Evolutionary conservation across 2,888 invertebrate genomes (phyloP).

Genomic region (Rotaria macrura): DNA sequence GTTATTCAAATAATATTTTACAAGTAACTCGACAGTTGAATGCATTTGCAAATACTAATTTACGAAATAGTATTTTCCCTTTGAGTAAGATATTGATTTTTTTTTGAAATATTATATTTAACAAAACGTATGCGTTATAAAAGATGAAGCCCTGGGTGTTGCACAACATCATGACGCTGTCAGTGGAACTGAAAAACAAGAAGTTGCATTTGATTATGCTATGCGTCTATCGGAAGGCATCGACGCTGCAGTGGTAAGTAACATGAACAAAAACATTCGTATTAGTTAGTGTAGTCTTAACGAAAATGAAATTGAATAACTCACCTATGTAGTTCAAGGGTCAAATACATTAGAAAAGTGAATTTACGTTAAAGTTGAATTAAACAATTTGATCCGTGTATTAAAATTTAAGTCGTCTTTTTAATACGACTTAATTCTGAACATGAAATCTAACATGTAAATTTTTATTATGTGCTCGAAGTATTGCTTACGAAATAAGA

Average conservation of each 20-base stretch:
- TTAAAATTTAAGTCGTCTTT: too few relatives aligned
- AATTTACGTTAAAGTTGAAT: too few relatives aligned
- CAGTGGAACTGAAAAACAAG: slow-evolving; percentile 4
- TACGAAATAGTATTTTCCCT: background rate
- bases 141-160: slow-evolving; percentile 48
- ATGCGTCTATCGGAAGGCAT: background rate
- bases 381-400: too few relatives aligned
- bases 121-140: too few relatives aligned
- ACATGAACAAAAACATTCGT: background rate
- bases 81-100: background rate
- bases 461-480: too few relatives aligned
- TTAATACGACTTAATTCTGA: too few relatives aligned
- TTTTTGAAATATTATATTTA: background rate
- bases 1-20: slow-evolving; percentile 48
- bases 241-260: slow-evolving; percentile 46
- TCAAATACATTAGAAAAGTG: too few relatives aligned
- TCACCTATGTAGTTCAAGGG: too few relatives aligned
- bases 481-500: too few relatives aligned
- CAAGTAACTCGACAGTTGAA: slow-evolving; percentile 42
- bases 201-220: slow-evolving; percentile 5
- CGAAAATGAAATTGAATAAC: too few relatives aligned
- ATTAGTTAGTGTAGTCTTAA: too few relatives aligned
- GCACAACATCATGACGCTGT: slow-evolving; percentile 81
- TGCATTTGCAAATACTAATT: slow-evolving; percentile 21
- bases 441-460: too few relatives aligned